These are phyloP conservation scores for Crocodylus rhombifer DNA, from an alignment of 2,797 vertebrate species.

Conservation along the genomic window DNA sequence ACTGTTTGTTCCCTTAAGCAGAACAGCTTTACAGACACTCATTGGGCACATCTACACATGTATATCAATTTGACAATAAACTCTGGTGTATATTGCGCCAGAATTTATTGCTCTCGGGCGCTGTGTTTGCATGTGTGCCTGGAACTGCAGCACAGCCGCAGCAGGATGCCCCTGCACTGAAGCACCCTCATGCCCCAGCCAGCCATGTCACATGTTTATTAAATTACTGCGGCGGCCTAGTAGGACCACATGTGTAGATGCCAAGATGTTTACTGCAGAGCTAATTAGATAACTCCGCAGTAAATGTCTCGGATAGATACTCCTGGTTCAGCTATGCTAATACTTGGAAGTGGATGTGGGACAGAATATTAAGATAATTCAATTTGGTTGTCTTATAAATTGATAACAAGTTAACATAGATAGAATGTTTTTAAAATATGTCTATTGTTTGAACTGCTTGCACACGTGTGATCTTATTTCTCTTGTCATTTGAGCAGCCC, in stretches of 20 bases:
- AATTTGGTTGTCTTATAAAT: neutral
- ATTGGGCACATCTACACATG: too few relatives aligned
- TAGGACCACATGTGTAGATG: too few relatives aligned
- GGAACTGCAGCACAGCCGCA: too few relatives aligned
- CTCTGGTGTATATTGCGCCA: too few relatives aligned
- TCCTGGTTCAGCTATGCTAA: neutral
- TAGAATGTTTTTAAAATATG: neutral
- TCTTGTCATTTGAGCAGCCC: neutral
- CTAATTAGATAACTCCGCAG: too few relatives aligned
- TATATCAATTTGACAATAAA: too few relatives aligned
- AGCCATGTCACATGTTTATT: neutral
- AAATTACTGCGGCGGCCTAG: neutral
- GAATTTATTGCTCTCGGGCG: too few relatives aligned
- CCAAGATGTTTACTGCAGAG: too few relatives aligned
- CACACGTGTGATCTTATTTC: neutral
- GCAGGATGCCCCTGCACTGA: too few relatives aligned
- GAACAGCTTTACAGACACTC: neutral
- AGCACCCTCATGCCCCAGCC: too few relatives aligned
- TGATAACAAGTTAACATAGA: neutral
- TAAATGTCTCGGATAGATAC: too few relatives aligned
- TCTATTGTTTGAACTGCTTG: neutral
- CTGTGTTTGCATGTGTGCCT: too few relatives aligned
- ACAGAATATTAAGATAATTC: conserved; percentile 15
- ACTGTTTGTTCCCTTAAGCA: neutral
- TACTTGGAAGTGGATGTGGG: neutral